Conservation (phyloP, 2,113 vertebrate genomes). For the Morone saxatilis region DNA sequence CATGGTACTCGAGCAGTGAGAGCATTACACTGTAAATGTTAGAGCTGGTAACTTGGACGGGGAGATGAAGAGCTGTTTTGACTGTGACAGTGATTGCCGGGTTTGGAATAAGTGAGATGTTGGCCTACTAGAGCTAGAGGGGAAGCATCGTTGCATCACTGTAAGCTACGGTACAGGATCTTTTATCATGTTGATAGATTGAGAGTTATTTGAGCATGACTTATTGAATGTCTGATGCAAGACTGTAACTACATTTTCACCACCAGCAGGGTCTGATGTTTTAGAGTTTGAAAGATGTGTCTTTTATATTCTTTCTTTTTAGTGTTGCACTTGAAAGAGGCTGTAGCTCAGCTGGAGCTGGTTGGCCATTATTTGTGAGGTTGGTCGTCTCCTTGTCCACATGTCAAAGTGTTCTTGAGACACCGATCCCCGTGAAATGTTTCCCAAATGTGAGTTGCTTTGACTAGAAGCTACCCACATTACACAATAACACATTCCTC, state of each 20-base stretch:
- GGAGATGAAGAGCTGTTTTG: conserved; percentile 35
- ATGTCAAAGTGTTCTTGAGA: neutral
- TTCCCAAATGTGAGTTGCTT: neutral
- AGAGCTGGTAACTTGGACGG: neutral
- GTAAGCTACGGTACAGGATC: neutral
- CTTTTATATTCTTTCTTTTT: neutral
- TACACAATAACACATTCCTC: neutral
- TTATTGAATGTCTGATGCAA: conserved; percentile 22
- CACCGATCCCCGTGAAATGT: neutral
- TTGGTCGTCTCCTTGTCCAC: neutral
- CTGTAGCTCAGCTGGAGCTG: conserved; percentile 17
- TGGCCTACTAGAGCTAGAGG: conserved; percentile 1
- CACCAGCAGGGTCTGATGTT: neutral
- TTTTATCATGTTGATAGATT: neutral
- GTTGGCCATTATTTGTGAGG: neutral
- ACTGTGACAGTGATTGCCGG: conserved; percentile 38
- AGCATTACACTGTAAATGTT: conserved; percentile 9
- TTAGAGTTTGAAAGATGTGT: neutral
- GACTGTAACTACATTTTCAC: neutral
- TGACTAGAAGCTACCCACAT: neutral
- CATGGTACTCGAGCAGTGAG: conserved; percentile 21
- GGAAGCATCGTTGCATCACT: neutral
- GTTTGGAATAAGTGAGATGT: conserved; percentile 21
- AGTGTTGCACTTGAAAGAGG: conserved; percentile 2
- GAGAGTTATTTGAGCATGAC: neutral